Base-by-base conservation (phyloP, 2,797 vertebrate genomes). In the Poeciliopsis infans region DNA sequence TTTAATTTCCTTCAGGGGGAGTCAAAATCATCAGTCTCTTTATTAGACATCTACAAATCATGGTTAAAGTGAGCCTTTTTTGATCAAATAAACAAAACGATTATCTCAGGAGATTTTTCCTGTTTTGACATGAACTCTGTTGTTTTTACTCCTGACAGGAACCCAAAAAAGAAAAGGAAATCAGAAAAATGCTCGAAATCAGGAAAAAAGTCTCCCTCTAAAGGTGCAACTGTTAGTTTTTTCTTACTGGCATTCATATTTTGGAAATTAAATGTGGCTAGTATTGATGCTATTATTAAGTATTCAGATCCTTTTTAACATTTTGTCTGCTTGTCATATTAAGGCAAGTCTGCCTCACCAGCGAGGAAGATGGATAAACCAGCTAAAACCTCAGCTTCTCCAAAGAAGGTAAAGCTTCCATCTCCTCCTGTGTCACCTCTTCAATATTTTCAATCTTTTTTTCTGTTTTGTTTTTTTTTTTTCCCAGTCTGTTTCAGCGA, bases 1-100 rank as follows among this genome's bases (percentile, higher is more conserved):
- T 69, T 70, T 70, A 0, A 70, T 69, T 16, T 69, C 36, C 12
- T 70, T 18, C 86, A 94, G 91, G 81, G 0, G 33, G 79, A 85
- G 5, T 39, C 81, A 64, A 16, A 75, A 13, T 0, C 41, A 74
- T 76, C 87, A 1, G 4, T 74, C 0, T 92, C 95, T 1, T 85
- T 96, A 78, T 31, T 83, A 12, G 92, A 96, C 25, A 95, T 96
- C 75, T 96, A 95, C 83, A 88, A 39, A 43, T 88, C 79, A 7
- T 96, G 95, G 95, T 79, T 90, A 18, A 90, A 87, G 95, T 96
- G 74, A 91, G 95, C 86, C 43, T 45, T 71, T 55, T 41, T 41
- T 41, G 0, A 39, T 25, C 8, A 75, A 5, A 43, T 23, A 23
- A 43, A 43, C 8, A 10, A 43, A 41, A 36, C 59, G 1, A 33